Percentiles rank a stretch among this genome's conserved stretches.
Conservation (phyloP, 30 jellyfish, hydroid and myxozoan species). For the Cassiopea xamachana region DNA sequence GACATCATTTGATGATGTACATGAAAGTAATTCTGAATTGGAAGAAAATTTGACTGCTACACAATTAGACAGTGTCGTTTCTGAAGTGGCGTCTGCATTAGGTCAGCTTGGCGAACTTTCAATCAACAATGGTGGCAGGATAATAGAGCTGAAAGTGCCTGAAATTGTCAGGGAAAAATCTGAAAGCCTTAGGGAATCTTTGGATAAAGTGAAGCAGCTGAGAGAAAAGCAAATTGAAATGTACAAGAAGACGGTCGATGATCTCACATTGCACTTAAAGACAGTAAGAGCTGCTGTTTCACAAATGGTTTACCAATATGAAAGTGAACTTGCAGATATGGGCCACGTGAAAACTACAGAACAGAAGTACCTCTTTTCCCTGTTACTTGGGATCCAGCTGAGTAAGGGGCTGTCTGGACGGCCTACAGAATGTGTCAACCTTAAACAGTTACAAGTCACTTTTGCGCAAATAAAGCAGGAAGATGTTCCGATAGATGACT, state of each 20-base stretch:
- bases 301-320: background rate
- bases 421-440: background rate
- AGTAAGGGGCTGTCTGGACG: background rate
- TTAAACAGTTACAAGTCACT: background rate
- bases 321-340: background rate
- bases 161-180: background rate
- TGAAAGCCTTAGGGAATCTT: background rate
- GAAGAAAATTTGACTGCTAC: background rate
- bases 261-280: background rate
- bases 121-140: background rate
- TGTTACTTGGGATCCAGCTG: background rate
- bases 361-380: background rate
- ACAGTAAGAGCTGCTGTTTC: background rate
- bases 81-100: background rate
- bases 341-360: background rate
- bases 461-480: background rate
- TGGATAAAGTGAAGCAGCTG: background rate
- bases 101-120: background rate
- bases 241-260: background rate
- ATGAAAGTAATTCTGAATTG: background rate
- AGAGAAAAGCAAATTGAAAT: background rate
- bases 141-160: background rate
- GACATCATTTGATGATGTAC: background rate
- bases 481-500: background rate
- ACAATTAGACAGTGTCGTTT: background rate